A percentile compares a stretch with the other conserved stretches of the same genome.
Conservation (phyloP, 2,888 invertebrate species). For the Amphipoea lucens region DNA sequence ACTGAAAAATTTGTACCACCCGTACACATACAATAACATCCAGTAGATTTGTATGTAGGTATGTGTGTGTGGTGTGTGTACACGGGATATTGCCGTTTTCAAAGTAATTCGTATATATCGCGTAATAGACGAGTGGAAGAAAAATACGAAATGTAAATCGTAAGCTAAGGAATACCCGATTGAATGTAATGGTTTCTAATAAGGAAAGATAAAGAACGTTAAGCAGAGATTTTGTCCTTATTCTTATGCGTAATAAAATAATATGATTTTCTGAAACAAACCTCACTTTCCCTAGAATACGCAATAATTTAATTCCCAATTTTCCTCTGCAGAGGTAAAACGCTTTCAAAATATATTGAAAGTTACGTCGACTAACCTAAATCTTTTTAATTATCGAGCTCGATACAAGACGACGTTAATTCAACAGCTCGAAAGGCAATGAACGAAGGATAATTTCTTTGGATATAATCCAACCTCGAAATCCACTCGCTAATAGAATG, state of each 20-base stretch:
- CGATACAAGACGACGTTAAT: conserved; percentile 40
- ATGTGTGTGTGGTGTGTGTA: conserved; percentile 31
- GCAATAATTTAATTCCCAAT: neutral
- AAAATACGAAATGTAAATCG: conserved; percentile 37
- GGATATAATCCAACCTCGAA: conserved; percentile 44
- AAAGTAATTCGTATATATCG: conserved; percentile 47
- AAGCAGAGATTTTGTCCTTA: neutral
- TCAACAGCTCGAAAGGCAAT: conserved; percentile 43
- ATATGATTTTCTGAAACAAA: neutral
- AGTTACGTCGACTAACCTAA: conserved; percentile 38
- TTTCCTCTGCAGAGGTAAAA: conserved; percentile 12
- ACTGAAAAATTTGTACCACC: conserved; percentile 76
- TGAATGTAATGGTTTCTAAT: conserved; percentile 29
- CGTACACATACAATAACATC: conserved; percentile 63
- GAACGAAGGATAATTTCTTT: conserved; percentile 36
- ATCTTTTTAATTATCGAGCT: conserved; percentile 52
- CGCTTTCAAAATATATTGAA: conserved; percentile 29
- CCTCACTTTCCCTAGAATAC: neutral
- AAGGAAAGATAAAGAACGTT: conserved; percentile 23
- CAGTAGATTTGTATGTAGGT: conserved; percentile 9
- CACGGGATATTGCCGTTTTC: conserved; percentile 37
- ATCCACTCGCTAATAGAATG: conserved; percentile 52
- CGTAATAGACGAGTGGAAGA: conserved; percentile 22
- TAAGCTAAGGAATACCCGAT: conserved; percentile 24
- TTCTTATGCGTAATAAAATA: neutral